A percentile compares a stretch with the other conserved stretches of the same genome.
These are phyloP conservation scores for Tapera naevia DNA, from an alignment of 2,797 vertebrate genomes.

Conservation along the genomic window DNA sequence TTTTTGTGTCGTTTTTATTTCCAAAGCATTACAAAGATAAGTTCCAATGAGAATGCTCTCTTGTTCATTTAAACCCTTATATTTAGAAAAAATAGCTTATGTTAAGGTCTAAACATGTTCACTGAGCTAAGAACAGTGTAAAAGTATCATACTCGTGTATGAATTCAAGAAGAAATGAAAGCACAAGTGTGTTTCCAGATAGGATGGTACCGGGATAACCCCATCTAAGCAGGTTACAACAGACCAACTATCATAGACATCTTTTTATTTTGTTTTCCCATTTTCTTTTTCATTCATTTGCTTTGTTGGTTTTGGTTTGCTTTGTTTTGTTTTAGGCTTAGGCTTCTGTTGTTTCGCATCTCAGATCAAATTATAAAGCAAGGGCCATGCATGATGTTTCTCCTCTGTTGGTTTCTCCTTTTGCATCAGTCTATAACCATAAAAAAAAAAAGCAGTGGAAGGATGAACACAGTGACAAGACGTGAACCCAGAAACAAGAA, in stretches of 20 bases:
- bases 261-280: background rate
- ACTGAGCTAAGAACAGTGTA: constrained; percentile 85
- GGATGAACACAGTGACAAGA: constrained; percentile 20
- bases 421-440: background rate
- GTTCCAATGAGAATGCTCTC: constrained; percentile 81
- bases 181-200: constrained; percentile 73
- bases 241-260: constrained; percentile 36
- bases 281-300: background rate
- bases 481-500: background rate
- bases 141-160: constrained; percentile 82
- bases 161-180: constrained; percentile 79
- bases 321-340: background rate
- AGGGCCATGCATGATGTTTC: background rate
- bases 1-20: too few relatives aligned
- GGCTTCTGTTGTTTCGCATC: background rate
- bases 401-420: background rate
- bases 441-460: background rate
- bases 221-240: constrained; percentile 48
- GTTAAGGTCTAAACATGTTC: constrained; percentile 84
- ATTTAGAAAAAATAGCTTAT: constrained; percentile 88
- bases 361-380: background rate
- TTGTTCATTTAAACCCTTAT: constrained; percentile 83
- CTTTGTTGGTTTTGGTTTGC: too few relatives aligned
- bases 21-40: constrained; percentile 67
- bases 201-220: constrained; percentile 72